Evolutionary conservation across 2,797 vertebrate genomes (phyloP), one percentile per base, ranked within the genome.

Genomic region (Sebastes kiyomatsui): DNA sequence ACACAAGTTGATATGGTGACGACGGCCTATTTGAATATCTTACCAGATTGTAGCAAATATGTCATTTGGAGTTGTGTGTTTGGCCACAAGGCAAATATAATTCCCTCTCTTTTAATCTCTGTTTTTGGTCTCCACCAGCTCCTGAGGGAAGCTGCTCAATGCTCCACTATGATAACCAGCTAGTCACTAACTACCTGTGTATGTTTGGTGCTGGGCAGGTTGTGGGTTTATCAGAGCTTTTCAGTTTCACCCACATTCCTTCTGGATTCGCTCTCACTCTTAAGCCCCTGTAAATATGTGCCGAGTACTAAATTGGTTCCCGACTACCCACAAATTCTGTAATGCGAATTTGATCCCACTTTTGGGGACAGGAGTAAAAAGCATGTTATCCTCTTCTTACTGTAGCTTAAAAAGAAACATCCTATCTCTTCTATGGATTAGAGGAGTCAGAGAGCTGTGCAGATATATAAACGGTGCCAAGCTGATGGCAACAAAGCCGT

Each of bases 351-450:
- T 81, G 58, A 85, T 72, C 78, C 69, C 33, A n/a, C 28, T 79
- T 82, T 83, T 69, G 35, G 46, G 46, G 60, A 75, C 38, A 30
- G 20, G 12, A 81, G 46, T 68, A 69, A 81, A 77, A 73, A 49
- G 58, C 65, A 49, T 70, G 72, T 84, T 80, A 79, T 83, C 27
- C 28, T 70, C 46, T 66, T 77, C 18, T 75, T 82, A 76, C 25
- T 69, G 33, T 23, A 55, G 55, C 71, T 87, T 85, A 32, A 30
- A 60, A 65, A 67, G 54, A 72, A 60, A 10, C 30, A 54, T 67
- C 42, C 8, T 20, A 52, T 84, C 49, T 79, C 49, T 22, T 76
- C n/a, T 20, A 20, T 42, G 72, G 82, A 86, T 90, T 85, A 88
- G 58, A 12, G 70, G 55, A 79, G 38, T 64, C 75, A 60, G 30